Conservation (phyloP, 2,888 invertebrate genomes). For the Tenthredo scrophulariae region DNA sequence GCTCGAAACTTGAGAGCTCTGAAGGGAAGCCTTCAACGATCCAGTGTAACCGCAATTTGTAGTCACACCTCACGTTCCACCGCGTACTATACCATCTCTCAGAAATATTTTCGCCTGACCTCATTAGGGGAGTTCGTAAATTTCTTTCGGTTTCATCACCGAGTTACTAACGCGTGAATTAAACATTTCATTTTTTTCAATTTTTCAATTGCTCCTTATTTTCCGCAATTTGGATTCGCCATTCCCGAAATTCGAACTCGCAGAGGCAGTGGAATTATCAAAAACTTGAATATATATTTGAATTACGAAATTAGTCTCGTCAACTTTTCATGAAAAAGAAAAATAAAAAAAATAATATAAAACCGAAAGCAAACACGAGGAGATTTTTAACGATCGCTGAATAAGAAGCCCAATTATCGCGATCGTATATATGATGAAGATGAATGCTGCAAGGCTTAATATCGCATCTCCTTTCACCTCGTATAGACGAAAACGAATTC, state of each 20-base stretch:
- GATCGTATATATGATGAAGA: neutral
- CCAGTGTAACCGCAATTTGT: conserved; percentile 28
- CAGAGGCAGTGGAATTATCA: neutral
- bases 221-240: neutral
- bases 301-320: neutral
- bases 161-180: conserved; percentile 7
- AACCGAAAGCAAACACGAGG: neutral
- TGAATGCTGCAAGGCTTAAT: neutral
- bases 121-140: conserved; percentile 18
- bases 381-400: neutral
- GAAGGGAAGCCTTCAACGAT: conserved; percentile 5
- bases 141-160: conserved; percentile 26
- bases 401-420: conserved; percentile 5
- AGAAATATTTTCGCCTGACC: conserved; percentile 25
- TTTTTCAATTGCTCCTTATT: neutral
- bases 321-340: neutral
- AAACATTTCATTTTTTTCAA: neutral
- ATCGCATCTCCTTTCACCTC: neutral
- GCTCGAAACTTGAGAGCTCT: conserved; percentile 22
- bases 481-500: conserved; percentile 1
- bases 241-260: neutral
- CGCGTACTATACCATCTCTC: neutral
- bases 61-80: conserved; percentile 31
- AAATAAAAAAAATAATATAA: neutral
- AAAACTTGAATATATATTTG: neutral